A percentile compares a stretch with the other conserved stretches of the same genome.
Conservation (phyloP, 2,888 invertebrate genomes). For the Heliconius charithonia region DNA sequence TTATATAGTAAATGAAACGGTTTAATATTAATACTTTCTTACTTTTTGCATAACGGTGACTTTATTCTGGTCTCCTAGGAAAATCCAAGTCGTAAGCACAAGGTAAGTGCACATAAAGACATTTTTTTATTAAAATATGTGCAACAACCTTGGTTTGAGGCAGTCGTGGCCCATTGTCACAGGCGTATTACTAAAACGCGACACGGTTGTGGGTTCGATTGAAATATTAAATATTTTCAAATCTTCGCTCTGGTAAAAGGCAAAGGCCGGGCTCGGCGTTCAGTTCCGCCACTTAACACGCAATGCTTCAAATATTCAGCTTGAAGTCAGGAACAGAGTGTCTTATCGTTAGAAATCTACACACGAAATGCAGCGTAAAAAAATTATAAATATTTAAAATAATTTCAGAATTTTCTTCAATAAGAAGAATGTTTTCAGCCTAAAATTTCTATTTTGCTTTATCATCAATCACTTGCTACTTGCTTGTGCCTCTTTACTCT, state of each 20-base stretch:
- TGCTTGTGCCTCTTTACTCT: not conserved
- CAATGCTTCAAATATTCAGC: too few relatives aligned
- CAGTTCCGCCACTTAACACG: too few relatives aligned
- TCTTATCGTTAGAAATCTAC: too few relatives aligned
- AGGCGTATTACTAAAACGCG: not conserved
- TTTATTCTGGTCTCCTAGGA: not conserved
- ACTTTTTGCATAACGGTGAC: not conserved
- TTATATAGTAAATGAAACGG: too few relatives aligned
- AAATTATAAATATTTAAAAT: not conserved
- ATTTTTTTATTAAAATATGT: too few relatives aligned
- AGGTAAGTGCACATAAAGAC: too few relatives aligned
- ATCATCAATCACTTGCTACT: conserved; percentile 15
- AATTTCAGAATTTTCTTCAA: not conserved
- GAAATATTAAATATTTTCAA: not conserved
- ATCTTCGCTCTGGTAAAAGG: too few relatives aligned
- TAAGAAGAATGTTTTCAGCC: not conserved
- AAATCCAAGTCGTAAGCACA: not conserved
- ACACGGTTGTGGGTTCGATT: not conserved
- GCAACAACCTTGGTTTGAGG: not conserved
- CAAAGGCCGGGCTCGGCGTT: too few relatives aligned
- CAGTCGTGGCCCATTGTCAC: not conserved
- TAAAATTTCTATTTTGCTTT: conserved; percentile 8
- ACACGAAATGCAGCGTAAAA: too few relatives aligned
- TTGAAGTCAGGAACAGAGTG: too few relatives aligned
- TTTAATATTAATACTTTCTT: too few relatives aligned